Base-by-base conservation (phyloP, 2,888 invertebrate species). In the Lutraria lutraria region DNA sequence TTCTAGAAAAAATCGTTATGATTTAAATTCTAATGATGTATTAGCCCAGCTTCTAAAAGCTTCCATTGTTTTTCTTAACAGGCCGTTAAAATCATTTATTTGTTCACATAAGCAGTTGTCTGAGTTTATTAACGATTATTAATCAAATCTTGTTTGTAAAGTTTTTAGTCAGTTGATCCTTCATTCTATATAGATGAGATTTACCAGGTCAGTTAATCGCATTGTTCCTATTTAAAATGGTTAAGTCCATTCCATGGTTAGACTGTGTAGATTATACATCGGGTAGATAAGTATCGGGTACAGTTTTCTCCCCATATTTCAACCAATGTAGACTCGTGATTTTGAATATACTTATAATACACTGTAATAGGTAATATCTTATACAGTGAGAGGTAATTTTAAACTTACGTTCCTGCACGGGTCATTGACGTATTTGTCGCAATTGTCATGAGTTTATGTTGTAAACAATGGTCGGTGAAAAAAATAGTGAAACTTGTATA, bases 281-380 rank as follows among this genome's bases (percentile, higher is more conserved):
- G 81, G 81, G 72, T 84, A 72, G 81, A 68, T 86, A 84, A 31
- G 53, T 82, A 81, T 81, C 52, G 81, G 68, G 29, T 53, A 53
- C 68, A 81, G 53, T 63, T 87, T 87, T 87, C 86, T 82, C 86
- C 72, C 53, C 31, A 53, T 82, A 85, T 85, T 81, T 87, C 82
- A 81, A 31, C 25, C 56, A 81, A 81, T 88, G 82, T 80, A 79
- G 83, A 80, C 84, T 80, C 60, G 60, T 88, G 87, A 88, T 86
- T 86, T 83, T 86, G 25, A 89, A 89, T 89, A 86, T 84, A 63
- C 80, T 63, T 56, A 53, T 29, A 29, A 68, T 21, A 53, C 43
- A 60, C 56, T 79, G 63, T 54, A 53, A 52, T 53, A 52, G 53
- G 53, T 52, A 54, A 25, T 43, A n/a, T 34, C 34, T 1, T 76